phyloP scores from a whole-genome alignment of 2,888 invertebrate genomes.

The Drosophila conformis region DNA sequence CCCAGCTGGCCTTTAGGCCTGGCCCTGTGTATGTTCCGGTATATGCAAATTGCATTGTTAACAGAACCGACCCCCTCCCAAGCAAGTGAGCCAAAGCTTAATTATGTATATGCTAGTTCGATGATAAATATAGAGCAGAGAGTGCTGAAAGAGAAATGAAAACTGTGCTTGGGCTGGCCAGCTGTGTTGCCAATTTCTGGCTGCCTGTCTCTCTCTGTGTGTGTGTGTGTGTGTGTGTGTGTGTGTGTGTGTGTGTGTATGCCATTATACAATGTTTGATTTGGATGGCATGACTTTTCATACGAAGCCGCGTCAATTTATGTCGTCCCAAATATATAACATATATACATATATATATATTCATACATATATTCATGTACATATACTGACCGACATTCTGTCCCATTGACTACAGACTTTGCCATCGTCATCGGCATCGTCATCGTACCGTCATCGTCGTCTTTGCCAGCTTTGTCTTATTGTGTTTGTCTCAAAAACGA shows the following conservation, averaged over 20 bases:
- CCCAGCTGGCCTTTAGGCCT: neutral
- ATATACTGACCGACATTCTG: constrained; percentile 48
- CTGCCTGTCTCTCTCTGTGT: neutral
- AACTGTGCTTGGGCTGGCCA: constrained; percentile 5
- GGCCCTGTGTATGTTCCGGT: neutral
- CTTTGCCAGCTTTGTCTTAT: constrained; percentile 22
- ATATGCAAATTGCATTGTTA: constrained; percentile 36
- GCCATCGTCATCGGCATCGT: constrained; percentile 45
- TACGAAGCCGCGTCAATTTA: constrained; percentile 51
- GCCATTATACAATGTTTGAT: constrained; percentile 68
- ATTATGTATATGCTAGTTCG: constrained; percentile 31
- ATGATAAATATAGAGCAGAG: constrained; percentile 16
- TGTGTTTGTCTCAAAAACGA: constrained; percentile 63
- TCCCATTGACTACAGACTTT: constrained; percentile 40
- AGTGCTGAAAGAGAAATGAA: constrained; percentile 1
- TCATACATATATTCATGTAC: too few relatives aligned
- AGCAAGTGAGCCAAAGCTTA: constrained; percentile 25
- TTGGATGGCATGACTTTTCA: constrained; percentile 73
- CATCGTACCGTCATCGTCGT: constrained; percentile 10
- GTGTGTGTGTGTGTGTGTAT: constrained; percentile 20
- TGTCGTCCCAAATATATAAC: constrained; percentile 38
- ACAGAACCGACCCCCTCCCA: neutral
- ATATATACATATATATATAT: neutral
- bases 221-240: neutral
- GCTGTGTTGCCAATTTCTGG: constrained; percentile 30